These are phyloP conservation scores for Bothrops jararaca DNA, from an alignment of 2,113 vertebrate genomes.

Conservation along the genomic window DNA sequence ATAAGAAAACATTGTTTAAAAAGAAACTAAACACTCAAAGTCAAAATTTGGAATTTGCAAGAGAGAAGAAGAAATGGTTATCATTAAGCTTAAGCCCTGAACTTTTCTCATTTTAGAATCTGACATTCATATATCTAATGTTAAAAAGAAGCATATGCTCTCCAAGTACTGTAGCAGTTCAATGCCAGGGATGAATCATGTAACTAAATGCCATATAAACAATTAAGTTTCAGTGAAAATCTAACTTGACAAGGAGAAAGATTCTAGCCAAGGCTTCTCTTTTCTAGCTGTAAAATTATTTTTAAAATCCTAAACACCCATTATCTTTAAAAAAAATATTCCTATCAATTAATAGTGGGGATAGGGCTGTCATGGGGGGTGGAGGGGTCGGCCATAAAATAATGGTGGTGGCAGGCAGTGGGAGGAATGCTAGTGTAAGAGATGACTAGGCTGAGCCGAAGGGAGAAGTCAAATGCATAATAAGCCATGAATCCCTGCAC, in stretches of 20 bases:
- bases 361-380: too few species aligned
- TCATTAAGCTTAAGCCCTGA: neutral
- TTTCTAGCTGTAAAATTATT: neutral
- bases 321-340: neutral
- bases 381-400: too few species aligned
- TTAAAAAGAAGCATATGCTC: neutral
- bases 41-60: neutral
- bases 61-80: neutral
- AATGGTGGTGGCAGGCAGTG: too few species aligned
- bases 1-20: neutral
- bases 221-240: neutral
- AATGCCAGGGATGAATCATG: neutral
- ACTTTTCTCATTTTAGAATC: neutral
- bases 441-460: too few species aligned
- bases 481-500: too few species aligned
- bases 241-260: neutral
- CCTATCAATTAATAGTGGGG: neutral
- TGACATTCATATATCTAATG: neutral
- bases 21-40: neutral
- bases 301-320: neutral
- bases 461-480: too few species aligned
- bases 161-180: neutral
- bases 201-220: neutral
- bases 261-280: neutral
- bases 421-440: too few species aligned